Evolutionary conservation across 1,140 invertebrate genomes (phyloP).

Genomic region (Adoxophyes honmai): DNA sequence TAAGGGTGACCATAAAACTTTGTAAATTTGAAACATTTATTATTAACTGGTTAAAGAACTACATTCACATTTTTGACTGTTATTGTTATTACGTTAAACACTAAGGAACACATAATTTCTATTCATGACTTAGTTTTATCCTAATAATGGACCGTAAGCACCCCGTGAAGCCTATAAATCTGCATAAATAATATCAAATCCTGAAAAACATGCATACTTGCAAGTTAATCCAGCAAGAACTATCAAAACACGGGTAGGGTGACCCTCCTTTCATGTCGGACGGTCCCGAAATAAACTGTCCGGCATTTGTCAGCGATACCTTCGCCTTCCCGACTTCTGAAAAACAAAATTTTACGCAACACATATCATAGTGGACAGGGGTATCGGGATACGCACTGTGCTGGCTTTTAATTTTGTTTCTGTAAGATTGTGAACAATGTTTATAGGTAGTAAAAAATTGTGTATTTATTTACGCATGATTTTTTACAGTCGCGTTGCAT

Average conservation of each 20-base stretch:
- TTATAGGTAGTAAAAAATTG: too few species aligned
- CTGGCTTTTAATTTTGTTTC: neutral
- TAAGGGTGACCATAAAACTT: too few species aligned
- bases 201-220: conserved; percentile 7
- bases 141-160: too few species aligned
- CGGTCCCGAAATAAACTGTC: conserved; percentile 42
- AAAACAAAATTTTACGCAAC: conserved; percentile 75
- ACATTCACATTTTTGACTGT: too few species aligned
- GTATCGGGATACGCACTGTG: conserved; percentile 40
- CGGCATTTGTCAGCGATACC: conserved; percentile 64
- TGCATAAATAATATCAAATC: conserved; percentile 1
- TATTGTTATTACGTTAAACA: too few species aligned
- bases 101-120: too few species aligned
- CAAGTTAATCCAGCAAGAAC: conserved; percentile 10
- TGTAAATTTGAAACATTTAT: too few species aligned
- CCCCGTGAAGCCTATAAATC: neutral
- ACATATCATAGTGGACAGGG: conserved; percentile 67
- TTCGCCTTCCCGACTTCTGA: conserved; percentile 41
- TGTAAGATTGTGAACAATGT: too few species aligned
- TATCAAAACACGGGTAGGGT: conserved; percentile 3
- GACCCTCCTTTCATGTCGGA: conserved; percentile 4
- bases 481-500: too few species aligned
- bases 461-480: too few species aligned
- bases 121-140: too few species aligned
- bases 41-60: too few species aligned